Conservation (phyloP, 2,113 vertebrate genomes). For the Rhinolophus ferrumequinum region DNA sequence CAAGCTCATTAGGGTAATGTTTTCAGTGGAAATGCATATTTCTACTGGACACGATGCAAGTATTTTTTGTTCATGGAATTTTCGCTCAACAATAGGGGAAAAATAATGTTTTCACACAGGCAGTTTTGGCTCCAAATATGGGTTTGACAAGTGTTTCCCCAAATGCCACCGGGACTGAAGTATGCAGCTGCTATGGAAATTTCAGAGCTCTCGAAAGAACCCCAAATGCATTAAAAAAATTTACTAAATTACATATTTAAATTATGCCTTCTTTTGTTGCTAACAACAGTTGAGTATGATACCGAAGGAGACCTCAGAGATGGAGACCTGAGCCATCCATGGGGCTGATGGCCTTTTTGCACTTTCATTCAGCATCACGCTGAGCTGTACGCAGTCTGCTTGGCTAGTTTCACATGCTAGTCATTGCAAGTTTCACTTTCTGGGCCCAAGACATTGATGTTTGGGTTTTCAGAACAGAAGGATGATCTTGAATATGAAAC, state of each 20-base stretch:
- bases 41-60: conserved; percentile 82
- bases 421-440: conserved; percentile 55
- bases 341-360: background rate
- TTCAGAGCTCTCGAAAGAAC: conserved; percentile 63
- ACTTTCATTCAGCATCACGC: conserved; percentile 28
- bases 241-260: background rate
- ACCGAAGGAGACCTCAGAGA: background rate
- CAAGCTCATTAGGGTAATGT: conserved; percentile 67
- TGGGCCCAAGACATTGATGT: background rate
- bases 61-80: conserved; percentile 84
- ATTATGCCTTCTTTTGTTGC: background rate
- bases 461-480: conserved; percentile 62
- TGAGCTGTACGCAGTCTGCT: background rate
- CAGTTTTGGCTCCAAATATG: conserved; percentile 76
- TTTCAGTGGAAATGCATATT: conserved; percentile 80
- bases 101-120: conserved; percentile 67
- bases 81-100: conserved; percentile 79
- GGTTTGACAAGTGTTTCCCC: conserved; percentile 79
- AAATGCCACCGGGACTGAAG: conserved; percentile 69
- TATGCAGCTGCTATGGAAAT: conserved; percentile 50
- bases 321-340: background rate
- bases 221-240: conserved; percentile 18
- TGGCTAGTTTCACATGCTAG: conserved; percentile 43
- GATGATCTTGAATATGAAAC: background rate
- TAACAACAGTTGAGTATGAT: background rate